A percentile compares a stretch with the other conserved stretches of the same genome.
Conservation (phyloP, 2,888 invertebrate species). For the Nebria brevicollis region DNA sequence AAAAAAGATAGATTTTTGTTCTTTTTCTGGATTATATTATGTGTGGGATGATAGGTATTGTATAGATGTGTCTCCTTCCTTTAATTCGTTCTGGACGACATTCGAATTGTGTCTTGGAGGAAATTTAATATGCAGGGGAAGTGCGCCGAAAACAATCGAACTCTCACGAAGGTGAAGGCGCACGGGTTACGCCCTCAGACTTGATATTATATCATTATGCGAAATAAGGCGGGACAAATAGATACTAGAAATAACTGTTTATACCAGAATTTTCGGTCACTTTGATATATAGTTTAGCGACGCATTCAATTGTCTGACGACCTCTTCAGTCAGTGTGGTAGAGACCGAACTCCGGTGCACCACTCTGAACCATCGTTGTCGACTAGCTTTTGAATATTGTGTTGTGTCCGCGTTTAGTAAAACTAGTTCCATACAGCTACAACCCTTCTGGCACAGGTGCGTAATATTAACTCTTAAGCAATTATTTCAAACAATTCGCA, state of each 20-base stretch:
- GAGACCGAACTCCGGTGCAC: slow-evolving; percentile 45
- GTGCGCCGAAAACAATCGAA: slow-evolving; percentile 23
- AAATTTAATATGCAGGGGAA: slow-evolving; percentile 28
- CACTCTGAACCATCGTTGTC: slow-evolving; percentile 14
- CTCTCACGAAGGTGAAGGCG: slow-evolving; percentile 17
- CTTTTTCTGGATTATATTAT: background rate
- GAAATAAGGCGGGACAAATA: slow-evolving; percentile 41
- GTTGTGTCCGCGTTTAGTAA: background rate
- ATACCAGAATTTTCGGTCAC: slow-evolving; percentile 31
- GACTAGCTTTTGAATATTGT: background rate
- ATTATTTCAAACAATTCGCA: background rate
- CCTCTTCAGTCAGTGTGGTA: slow-evolving; percentile 41
- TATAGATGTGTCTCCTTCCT: slow-evolving; percentile 19
- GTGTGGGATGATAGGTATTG: background rate
- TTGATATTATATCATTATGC: slow-evolving; percentile 30
- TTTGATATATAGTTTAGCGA: slow-evolving; percentile 15
- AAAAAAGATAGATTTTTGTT: slow-evolving; percentile 5
- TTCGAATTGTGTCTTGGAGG: slow-evolving; percentile 24
- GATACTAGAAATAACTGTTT: slow-evolving; percentile 39
- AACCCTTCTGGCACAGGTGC: background rate
- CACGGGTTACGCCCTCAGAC: slow-evolving; percentile 9
- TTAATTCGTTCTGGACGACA: slow-evolving; percentile 6
- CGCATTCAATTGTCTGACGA: slow-evolving; percentile 34
- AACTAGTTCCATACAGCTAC: background rate
- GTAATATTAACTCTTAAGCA: background rate